These are phyloP conservation scores for Palythoa grandiflora DNA, from an alignment of 92 coral and sea anemone genomes.

Conservation along the genomic window DNA sequence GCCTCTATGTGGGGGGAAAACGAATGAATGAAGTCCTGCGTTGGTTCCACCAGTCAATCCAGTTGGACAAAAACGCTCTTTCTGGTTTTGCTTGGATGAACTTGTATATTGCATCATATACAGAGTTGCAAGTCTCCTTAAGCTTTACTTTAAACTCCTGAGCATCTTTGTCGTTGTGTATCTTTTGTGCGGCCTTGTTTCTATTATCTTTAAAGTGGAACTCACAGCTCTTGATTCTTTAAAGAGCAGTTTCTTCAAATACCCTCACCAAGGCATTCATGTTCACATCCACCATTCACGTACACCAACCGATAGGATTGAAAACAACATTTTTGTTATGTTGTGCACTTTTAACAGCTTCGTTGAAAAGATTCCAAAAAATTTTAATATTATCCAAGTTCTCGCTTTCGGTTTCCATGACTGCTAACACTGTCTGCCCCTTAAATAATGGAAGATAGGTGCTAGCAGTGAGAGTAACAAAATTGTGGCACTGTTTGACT, in stretches of 20 bases:
- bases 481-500: constrained; percentile 64
- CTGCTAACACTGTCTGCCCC: constrained; percentile 11
- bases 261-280: background rate
- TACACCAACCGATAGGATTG: constrained; percentile 64
- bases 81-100: constrained; percentile 56
- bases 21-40: constrained; percentile 12
- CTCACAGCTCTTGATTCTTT: constrained; percentile 23
- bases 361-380: constrained; percentile 47
- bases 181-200: constrained; percentile 43
- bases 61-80: constrained; percentile 48
- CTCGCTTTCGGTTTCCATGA: constrained; percentile 46
- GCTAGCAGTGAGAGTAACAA: constrained; percentile 49
- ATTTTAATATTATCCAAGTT: constrained; percentile 52
- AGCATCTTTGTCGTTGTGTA: constrained; percentile 24
- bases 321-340: constrained; percentile 9
- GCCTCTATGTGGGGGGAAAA: constrained; percentile 35
- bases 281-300: constrained; percentile 54
- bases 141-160: constrained; percentile 28
- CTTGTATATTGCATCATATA: constrained; percentile 24
- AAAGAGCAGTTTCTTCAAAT: constrained; percentile 51
- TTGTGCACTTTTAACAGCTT: background rate
- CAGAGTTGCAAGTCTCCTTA: constrained; percentile 29
- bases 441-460: constrained; percentile 24
- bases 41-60: constrained; percentile 35
- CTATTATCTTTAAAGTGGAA: constrained; percentile 24